A percentile compares a stretch with the other conserved stretches of the same genome.
These are phyloP conservation scores for Sinocyclocheilus maitianheensis DNA, from an alignment of 2,113 vertebrate genomes.

Conservation along the genomic window DNA sequence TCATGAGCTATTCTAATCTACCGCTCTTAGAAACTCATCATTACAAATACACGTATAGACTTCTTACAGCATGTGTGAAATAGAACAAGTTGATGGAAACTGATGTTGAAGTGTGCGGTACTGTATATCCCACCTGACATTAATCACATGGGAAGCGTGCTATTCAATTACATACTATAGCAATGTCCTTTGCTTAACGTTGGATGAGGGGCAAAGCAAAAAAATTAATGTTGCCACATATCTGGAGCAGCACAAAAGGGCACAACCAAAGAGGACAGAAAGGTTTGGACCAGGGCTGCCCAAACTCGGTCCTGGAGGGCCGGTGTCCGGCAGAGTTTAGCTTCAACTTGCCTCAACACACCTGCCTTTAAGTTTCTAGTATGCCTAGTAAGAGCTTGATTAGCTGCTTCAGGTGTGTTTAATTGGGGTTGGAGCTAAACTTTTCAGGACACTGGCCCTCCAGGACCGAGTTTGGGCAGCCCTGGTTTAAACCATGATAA, in stretches of 20 bases:
- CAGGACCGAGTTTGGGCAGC: too few relatives aligned
- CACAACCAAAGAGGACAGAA: not conserved
- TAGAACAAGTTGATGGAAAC: not conserved
- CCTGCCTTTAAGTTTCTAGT: too few relatives aligned
- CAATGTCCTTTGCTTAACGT: not conserved
- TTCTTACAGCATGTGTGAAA: not conserved
- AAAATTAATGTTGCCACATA: not conserved
- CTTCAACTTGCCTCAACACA: too few relatives aligned
- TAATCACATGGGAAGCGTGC: not conserved
- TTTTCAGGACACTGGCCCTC: too few relatives aligned
- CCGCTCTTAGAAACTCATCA: constrained; percentile 14
- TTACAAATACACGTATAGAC: constrained; percentile 28
- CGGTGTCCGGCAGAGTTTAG: too few relatives aligned
- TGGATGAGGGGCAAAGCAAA: not conserved
- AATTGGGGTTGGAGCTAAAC: too few relatives aligned
- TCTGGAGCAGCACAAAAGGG: not conserved
- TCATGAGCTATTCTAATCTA: constrained; percentile 24
- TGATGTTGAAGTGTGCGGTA: not conserved
- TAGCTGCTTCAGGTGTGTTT: too few relatives aligned
- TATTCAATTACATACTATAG: not conserved
- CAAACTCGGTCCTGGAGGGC: too few relatives aligned
- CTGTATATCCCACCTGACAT: not conserved
- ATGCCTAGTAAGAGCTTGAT: too few relatives aligned
- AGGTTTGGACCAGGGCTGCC: not conserved
- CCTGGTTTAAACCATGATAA: not conserved